Evolutionary conservation across 2,888 invertebrate genomes (phyloP), one percentile per base, ranked within the genome.

Genomic region (Watsonalla cultraria): DNA sequence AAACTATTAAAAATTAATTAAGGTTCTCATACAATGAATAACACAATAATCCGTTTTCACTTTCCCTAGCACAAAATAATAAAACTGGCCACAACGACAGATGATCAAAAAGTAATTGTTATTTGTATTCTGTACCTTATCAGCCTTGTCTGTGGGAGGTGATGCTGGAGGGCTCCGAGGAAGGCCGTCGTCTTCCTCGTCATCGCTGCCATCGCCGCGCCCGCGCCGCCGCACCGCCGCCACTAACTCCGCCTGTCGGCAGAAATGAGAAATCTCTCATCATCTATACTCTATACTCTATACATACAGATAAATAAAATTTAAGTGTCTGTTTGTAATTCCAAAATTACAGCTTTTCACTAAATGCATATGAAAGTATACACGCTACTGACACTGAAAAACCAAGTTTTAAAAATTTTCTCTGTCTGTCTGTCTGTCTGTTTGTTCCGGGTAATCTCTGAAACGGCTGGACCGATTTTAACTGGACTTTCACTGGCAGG

Each of bases 101-200:
- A 24, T 24, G 24, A 1, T 24, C n/a, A 8, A 54, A 56, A 55
- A 51, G 6, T 54, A 52, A 8, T 8, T 13, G 13, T 37, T 33
- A 11, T 7, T 0, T 45, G 7, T 7, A 46, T 13, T 45, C 8
- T 57, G 66, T 73, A 90, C 89, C 86, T 89, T 90, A 57, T 85
- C 84, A 78, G 81, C 85, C 72, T 90, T 90, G 61, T 90, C 89
- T 51, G 90, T 91, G 62, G 92, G 91, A 53, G 93, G 92, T 24
- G 95, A 95, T 56, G 94, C 94, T 42, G 94, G 94, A 0, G 95
- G 95, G 78, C 95, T 95, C 61, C 93, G 92, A 7, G 95, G 95
- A 60, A 96, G 86, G 35, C 95, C 95, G 67, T 94, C 92, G 83
- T 95, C 96, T 69, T 94, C 94, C 57, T 94, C 94, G 71, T 93